Percentiles rank a stretch among this genome's conserved stretches.
These are phyloP conservation scores for Haemorhous mexicanus DNA, from an alignment of 2,113 vertebrate species.

Conservation along the genomic window DNA sequence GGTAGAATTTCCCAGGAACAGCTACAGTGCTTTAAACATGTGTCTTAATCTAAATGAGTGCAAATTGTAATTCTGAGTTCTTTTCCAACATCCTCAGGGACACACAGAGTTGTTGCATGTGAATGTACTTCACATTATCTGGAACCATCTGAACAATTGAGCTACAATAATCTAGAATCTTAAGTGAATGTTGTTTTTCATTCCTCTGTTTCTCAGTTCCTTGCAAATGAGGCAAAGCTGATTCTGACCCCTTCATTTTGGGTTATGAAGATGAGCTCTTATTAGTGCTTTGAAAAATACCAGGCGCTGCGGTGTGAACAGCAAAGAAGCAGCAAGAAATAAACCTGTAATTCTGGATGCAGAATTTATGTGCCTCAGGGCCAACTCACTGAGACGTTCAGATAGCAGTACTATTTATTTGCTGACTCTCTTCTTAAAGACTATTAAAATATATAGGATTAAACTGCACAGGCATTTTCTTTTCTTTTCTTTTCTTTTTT, in stretches of 20 bases:
- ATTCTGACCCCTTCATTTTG: neutral
- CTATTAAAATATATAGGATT: neutral
- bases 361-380: neutral
- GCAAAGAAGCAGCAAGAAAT: neutral
- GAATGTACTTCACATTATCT: neutral
- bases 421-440: neutral
- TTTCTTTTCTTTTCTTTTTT: neutral
- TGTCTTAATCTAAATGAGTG: neutral
- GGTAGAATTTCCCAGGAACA: neutral
- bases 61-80: neutral
- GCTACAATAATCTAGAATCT: neutral
- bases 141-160: neutral
- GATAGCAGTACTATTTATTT: neutral
- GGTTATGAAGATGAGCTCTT: neutral
- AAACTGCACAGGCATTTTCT: neutral
- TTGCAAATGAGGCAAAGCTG: neutral
- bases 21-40: neutral
- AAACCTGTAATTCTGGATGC: neutral
- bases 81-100: neutral
- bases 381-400: neutral
- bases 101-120: neutral
- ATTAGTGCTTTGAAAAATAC: neutral
- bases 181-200: neutral
- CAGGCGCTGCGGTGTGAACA: neutral
- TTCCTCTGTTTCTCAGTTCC: neutral